Base-by-base conservation (phyloP, 23 tunicate genomes). In the Trididemnum miniatum region DNA sequence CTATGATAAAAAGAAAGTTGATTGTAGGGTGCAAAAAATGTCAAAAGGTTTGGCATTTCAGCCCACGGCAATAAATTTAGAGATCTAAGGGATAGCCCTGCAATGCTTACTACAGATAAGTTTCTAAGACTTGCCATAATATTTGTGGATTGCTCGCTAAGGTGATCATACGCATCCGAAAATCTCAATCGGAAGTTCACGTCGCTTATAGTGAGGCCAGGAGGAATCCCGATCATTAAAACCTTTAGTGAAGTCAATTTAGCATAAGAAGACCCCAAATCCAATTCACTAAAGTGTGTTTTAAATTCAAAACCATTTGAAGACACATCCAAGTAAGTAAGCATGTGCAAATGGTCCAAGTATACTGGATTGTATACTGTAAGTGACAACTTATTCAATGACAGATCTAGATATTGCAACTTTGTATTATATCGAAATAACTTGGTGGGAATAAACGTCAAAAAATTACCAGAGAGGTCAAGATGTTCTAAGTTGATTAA, bases 341-440 rank as follows among this genome's bases (percentile, higher is more conserved):
- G 54, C 9, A 44, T 7, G 12, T 44, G 9, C 15, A 44, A 15
- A 44, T 44, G 54, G 15, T 15, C 15, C 9, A 44, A 15, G 54
- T 44, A 44, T 44, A 7, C 15, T 15, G 54, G 54, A 44, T 44
- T 15, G 15, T 44, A 44, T 7, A 44, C 15, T 7, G 54, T 44
- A 7, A 7, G 9, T 7, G 15, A 44, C 12, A 44, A 15, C 9
- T 44, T 44, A 44, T 44, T 44, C 54, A 44, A 4, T 25, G 67
- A 62, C 26, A 62, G 22, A n/a, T 62, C 26, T 26, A 62, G 29
- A 12, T 62, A 15, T 20, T n/a, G 5, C 20, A 62, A n/a, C 27
- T 62, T n/a, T 4, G 27, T n/a, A n/a, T 62, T 62, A 62, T n/a
- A 25, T 12, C 67, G 67, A 62, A 62, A 62, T 62, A 62, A n/a